Evolutionary conservation across 1,140 invertebrate species (phyloP), one percentile per base, ranked within the genome.

Genomic region (Drosophila willistoni): DNA sequence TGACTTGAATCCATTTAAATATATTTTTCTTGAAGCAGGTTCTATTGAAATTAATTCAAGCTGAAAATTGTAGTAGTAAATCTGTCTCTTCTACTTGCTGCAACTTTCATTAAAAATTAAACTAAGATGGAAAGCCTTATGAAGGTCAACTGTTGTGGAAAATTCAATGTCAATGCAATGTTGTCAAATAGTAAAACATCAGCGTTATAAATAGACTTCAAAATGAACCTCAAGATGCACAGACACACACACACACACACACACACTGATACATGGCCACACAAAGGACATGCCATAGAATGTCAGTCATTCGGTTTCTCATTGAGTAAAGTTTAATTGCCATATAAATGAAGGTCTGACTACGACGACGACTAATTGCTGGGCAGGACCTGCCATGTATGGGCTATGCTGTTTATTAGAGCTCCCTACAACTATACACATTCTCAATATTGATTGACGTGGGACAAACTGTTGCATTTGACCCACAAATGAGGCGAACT

Each of bases 401-500:
- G 14, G 55, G 54, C 29, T 64, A 29, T 66, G 44, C 54, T 63
- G 41, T 57, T 44, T 54, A 29, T 29, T 29, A 29, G 29, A 41
- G 14, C 57, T 47, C 13, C 4, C 25, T 22, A 34, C 39, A 44
- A 51, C 42, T 65, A 54, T 54, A 54, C 63, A 69, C 60, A 80
- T 65, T 57, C 44, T 25, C 34, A 29, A 29, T 81, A 81, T 81
- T 81, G 82, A 85, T 86, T 75, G 74, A 75, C 64, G 71, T 81
- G 70, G 71, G 64, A 19, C 73, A 47, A 75, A 77, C 75, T 77
- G 75, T 77, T 77, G 82, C 75, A 87, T 83, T 75, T 76, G 83
- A 81, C 83, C 75, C 65, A 87, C 61, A 79, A 86, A 82, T 73
- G 79, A 68, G 75, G 68, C 71, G 74, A 77, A 82, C 83, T 86